These are phyloP conservation scores for Rhodophaea formosa DNA, from an alignment of 2,888 invertebrate species.

Conservation along the genomic window DNA sequence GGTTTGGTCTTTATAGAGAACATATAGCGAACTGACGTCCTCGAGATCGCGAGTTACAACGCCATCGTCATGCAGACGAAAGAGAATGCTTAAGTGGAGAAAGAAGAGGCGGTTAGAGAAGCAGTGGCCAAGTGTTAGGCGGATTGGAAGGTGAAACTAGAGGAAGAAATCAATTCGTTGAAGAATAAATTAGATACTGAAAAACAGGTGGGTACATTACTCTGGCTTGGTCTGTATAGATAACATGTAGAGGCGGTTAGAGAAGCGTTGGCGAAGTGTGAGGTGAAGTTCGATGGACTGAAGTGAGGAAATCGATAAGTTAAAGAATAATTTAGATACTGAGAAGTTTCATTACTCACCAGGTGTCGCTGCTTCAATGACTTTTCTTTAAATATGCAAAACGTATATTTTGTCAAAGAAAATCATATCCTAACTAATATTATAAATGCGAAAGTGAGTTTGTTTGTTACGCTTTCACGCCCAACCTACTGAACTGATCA, in stretches of 20 bases:
- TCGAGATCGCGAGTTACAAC: slow-evolving; percentile 84
- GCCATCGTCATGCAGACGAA: slow-evolving; percentile 85
- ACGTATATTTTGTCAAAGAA: no score
- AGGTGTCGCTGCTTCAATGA: no score
- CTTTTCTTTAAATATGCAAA: no score
- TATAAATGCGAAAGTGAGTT: no score
- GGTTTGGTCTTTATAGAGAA: no score
- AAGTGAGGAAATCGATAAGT: slow-evolving; percentile 46
- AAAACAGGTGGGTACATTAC: slow-evolving; percentile 74
- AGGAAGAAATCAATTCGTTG: slow-evolving; percentile 48
- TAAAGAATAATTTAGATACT: slow-evolving; percentile 71
- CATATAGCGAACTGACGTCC: slow-evolving; percentile 84
- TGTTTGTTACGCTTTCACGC: no score
- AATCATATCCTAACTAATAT: no score
- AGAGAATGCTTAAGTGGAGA: slow-evolving; percentile 83
- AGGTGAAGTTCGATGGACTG: slow-evolving; percentile 78
- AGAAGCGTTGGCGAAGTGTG: slow-evolving; percentile 77
- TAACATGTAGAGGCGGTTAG: slow-evolving; percentile 84
- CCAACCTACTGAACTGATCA: no score
- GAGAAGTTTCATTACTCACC: no score
- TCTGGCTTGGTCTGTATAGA: no score
- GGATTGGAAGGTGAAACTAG: slow-evolving; percentile 79
- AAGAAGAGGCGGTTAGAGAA: slow-evolving; percentile 77
- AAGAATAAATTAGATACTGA: slow-evolving; percentile 76
- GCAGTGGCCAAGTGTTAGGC: slow-evolving; percentile 80